phyloP scores from a whole-genome alignment of 1,140 invertebrate genomes.

The Phthorimaea operculella region DNA sequence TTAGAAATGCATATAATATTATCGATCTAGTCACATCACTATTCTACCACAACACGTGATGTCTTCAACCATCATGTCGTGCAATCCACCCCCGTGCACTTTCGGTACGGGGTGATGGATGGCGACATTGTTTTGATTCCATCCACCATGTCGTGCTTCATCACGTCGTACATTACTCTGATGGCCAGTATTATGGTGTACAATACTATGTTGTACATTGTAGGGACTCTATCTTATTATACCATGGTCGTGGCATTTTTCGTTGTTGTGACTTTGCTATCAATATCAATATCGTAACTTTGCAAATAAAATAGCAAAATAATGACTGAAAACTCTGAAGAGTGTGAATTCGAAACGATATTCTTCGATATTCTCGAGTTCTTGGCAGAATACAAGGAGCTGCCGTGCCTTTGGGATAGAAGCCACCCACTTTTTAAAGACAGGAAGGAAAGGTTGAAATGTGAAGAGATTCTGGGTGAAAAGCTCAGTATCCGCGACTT shows the following conservation, averaged over 20 bases:
- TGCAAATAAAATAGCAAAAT: not conserved
- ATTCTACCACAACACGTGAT: too few relatives aligned
- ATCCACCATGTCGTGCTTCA: too few relatives aligned
- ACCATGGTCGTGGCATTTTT: not conserved
- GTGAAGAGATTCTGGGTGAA: not conserved
- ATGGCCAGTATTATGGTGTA: too few relatives aligned
- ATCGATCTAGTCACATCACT: too few relatives aligned
- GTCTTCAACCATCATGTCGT: too few relatives aligned
- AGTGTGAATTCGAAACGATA: not conserved
- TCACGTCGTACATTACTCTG: too few relatives aligned
- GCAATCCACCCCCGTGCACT: too few relatives aligned
- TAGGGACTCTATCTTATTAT: too few relatives aligned
- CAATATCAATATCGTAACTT: not conserved
- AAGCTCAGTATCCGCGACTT: not conserved
- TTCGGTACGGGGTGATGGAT: too few relatives aligned
- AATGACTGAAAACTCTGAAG: slow-evolving; percentile 3
- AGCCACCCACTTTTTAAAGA: not conserved
- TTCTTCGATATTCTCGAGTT: not conserved
- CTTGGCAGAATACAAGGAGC: not conserved
- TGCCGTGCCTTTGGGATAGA: slow-evolving; percentile 1
- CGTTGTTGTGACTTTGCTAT: not conserved
- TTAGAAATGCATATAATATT: too few relatives aligned
- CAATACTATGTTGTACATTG: too few relatives aligned
- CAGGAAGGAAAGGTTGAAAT: not conserved
- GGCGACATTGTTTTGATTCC: too few relatives aligned